Evolutionary conservation across 2,797 vertebrate genomes (phyloP), one percentile per base, ranked within the genome.

Genomic region (Chaetodon trifasciatus): DNA sequence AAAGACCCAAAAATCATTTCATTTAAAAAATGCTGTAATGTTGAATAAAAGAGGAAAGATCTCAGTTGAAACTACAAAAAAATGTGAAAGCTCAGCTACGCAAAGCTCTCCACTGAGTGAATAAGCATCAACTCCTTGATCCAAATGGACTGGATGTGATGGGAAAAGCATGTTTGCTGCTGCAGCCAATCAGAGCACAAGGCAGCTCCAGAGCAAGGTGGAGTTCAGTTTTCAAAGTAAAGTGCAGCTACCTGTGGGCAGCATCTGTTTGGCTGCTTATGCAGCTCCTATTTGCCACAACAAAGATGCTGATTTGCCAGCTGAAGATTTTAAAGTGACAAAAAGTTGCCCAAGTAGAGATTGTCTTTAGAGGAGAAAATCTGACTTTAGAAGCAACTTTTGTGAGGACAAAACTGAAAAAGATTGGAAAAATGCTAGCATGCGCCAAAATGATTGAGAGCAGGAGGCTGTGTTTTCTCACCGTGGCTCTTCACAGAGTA

Each of bases 401-500:
- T 37, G 15, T 71, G 16, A 62, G 21, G 39, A 67, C 3, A 67
- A 15, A 64, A 11, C 16, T 21, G 9, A 28, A 6, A 40, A 47
- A n/a, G 42, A 47, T 3, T 17, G 13, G 19, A 24, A 23, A 49
- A 52, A 56, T 47, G 21, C 21, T 13, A 49, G n/a, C 9, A 13
- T 49, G 19, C 4, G 23, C 12, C 17, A 57, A 28, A 71, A 67
- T 63, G 42, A 55, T 2, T 70, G 24, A 56, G 21, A n/a, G 66
- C 21, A 32, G 8, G 16, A 67, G n/a, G 15, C 0, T 71, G 39
- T 1, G 10, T 65, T 81, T 81, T 90, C 96, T 97, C 96, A 99
- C 98, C 96, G 62, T 98, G 97, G 91, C 96, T 94, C 92, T 98
- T 99, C 65, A 98, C 96, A 63, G 95, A 91, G 82, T 95, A 97